These are phyloP conservation scores for Mechanitis messenoides DNA, from an alignment of 2,888 invertebrate genomes.

Conservation along the genomic window DNA sequence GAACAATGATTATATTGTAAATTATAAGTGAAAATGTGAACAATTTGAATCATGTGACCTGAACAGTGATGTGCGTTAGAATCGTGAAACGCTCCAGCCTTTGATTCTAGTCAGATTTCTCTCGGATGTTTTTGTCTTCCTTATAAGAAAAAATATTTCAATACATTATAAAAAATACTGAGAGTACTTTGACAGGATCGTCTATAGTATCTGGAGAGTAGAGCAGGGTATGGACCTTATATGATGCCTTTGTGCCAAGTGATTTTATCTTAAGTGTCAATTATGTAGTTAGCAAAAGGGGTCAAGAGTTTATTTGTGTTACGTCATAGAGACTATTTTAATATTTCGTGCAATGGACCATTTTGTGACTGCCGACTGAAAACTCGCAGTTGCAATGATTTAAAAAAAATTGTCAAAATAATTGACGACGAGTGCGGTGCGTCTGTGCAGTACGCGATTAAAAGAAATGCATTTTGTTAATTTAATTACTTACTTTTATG, in stretches of 20 bases:
- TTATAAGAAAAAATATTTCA: conserved; percentile 37
- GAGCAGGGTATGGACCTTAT: conserved; percentile 73
- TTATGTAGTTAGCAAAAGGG: conserved; percentile 67
- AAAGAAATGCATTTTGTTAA: conserved; percentile 67
- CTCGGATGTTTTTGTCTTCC: conserved; percentile 67
- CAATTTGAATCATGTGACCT: conserved; percentile 31
- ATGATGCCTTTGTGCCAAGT: conserved; percentile 75
- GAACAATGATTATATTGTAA: conserved; percentile 60
- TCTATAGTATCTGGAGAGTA: conserved; percentile 56
- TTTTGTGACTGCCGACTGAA: conserved; percentile 44
- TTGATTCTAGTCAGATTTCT: conserved; percentile 68
- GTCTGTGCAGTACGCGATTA: conserved; percentile 39
- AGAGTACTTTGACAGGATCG: conserved; percentile 69
- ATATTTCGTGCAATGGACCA: conserved; percentile 68
- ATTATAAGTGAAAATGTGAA: conserved; percentile 10
- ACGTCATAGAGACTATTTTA: conserved; percentile 60
- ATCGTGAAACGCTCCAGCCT: conserved; percentile 50
- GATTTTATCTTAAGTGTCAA: conserved; percentile 74
- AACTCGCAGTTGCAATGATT: conserved; percentile 41
- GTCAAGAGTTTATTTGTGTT: conserved; percentile 66
- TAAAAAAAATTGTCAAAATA: conserved; percentile 50
- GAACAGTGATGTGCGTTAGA: conserved; percentile 35
- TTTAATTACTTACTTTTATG: conserved; percentile 62
- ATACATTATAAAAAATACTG: conserved; percentile 44
- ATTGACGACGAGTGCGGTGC: conserved; percentile 30